phyloP scores from a whole-genome alignment of 1,140 invertebrate genomes.

The Leptinotarsa defecta region DNA sequence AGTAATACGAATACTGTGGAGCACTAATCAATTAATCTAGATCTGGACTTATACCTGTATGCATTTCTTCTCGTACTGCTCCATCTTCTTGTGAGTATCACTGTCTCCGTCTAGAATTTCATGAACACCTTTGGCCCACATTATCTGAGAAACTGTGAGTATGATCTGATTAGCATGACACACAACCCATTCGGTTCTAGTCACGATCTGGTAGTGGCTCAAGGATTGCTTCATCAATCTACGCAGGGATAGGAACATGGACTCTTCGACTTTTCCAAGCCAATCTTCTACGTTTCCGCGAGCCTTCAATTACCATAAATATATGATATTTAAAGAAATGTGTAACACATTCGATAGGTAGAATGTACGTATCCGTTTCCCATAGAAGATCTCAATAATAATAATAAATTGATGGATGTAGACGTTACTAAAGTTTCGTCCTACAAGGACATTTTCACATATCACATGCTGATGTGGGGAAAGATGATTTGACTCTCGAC shows the following conservation, averaged over 20 bases:
- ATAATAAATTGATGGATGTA: too few relatives aligned
- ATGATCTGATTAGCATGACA: conserved; percentile 66
- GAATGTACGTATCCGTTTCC: too few relatives aligned
- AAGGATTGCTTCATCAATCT: conserved; percentile 75
- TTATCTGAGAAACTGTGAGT: conserved; percentile 82
- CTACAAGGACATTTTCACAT: too few relatives aligned
- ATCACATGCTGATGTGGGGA: too few relatives aligned
- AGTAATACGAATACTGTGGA: not conserved
- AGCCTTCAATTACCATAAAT: conserved; percentile 59
- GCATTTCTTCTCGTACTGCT: conserved; percentile 71
- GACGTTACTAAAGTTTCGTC: too few relatives aligned
- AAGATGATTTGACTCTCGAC: too few relatives aligned
- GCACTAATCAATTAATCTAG: not conserved
- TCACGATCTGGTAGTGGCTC: conserved; percentile 62
- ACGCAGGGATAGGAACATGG: conserved; percentile 79
- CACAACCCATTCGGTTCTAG: conserved; percentile 67
- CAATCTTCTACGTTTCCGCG: conserved; percentile 88
- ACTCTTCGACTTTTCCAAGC: conserved; percentile 83
- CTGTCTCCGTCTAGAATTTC: conserved; percentile 65
- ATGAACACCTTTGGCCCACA: conserved; percentile 81
- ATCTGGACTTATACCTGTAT: conserved; percentile 54
- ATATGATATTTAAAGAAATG: too few relatives aligned
- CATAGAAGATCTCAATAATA: too few relatives aligned
- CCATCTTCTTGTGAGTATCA: conserved; percentile 61
- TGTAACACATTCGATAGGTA: too few relatives aligned